A percentile compares a stretch with the other conserved stretches of the same genome.
Conservation (phyloP, 2,888 invertebrate genomes). For the Coleophora deauratella region DNA sequence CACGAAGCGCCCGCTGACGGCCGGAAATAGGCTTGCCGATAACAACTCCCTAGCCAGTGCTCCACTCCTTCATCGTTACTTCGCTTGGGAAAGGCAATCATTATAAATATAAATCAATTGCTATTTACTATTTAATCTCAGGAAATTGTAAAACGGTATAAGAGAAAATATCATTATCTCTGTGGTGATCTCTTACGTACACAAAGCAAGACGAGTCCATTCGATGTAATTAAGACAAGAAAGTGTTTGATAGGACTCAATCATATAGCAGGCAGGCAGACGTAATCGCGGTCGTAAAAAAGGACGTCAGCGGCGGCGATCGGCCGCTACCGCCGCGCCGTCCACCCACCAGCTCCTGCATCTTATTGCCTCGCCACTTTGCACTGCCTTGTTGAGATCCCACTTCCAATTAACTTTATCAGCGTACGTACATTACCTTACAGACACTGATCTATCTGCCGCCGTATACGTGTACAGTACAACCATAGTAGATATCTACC, state of each 20-base stretch:
- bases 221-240: constrained; percentile 37
- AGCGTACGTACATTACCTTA: constrained; percentile 5
- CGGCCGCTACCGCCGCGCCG: not conserved
- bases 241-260: constrained; percentile 31
- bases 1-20: constrained; percentile 48
- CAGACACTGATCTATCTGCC: constrained; percentile 3
- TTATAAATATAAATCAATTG: constrained; percentile 66
- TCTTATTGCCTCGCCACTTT: constrained; percentile 14
- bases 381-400: constrained; percentile 13
- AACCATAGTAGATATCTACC: not conserved
- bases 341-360: constrained; percentile 17
- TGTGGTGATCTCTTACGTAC: not conserved
- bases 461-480: not conserved
- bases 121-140: constrained; percentile 21
- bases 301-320: constrained; percentile 28
- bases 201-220: constrained; percentile 9
- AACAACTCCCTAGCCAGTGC: constrained; percentile 60
- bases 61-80: constrained; percentile 56
- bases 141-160: constrained; percentile 29
- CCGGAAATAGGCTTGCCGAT: constrained; percentile 68
- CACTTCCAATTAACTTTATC: constrained; percentile 22
- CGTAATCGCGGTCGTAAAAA: constrained; percentile 39
- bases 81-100: constrained; percentile 64
- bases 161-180: too few species aligned
- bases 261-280: constrained; percentile 14